Base-by-base conservation (phyloP, 2,888 invertebrate species). In the Leuctra nigra region DNA sequence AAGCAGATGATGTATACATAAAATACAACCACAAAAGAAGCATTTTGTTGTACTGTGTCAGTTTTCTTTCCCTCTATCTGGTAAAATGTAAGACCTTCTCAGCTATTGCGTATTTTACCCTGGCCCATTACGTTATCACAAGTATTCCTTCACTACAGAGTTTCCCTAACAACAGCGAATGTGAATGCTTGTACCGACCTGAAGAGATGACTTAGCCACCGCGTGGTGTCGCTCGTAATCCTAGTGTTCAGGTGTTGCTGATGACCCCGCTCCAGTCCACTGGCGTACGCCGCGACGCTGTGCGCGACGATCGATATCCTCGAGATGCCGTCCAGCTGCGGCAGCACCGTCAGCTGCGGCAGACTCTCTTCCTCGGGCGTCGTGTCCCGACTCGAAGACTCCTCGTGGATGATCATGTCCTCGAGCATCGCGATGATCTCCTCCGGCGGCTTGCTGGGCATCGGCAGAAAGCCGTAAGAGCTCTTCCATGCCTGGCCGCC, bases 251-350 rank as follows among this genome's bases (percentile, higher is more conserved):
- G 77, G 65, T 87, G 82, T 56, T 88, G 83, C 54, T 93, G 79
- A 70, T 91, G 87, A 62, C 79, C 77, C 41, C 87, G 77, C 61
- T 91, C 90, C 61, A 95, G 71, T 54, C 89, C 84, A n/a, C 89
- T 86, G 61, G 91, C 83, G 68, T 91, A 87, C 1, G 94, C 92
- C 3, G 88, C 85, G 63, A 95, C 80, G 68, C 90, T 88, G 70
- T 94, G 93, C n/a, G 91, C 86, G 20, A 91, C 78, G 54, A 93
- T 80, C 9, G 91, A 82, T 60, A 85, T 67, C 63, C 76, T 77
- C 38, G 77, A 72, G 1, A 71, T 66, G n/a, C 72, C 70, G 24
- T 72, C 70, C 23, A 75, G 62, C 2, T 69, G 66, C 11, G 74
- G 72, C 22, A 74, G 60, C n/a, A 72, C 57, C 56, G 56, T 59